phyloP scores from a whole-genome alignment of 2,113 vertebrate genomes.

The Gambusia affinis region DNA sequence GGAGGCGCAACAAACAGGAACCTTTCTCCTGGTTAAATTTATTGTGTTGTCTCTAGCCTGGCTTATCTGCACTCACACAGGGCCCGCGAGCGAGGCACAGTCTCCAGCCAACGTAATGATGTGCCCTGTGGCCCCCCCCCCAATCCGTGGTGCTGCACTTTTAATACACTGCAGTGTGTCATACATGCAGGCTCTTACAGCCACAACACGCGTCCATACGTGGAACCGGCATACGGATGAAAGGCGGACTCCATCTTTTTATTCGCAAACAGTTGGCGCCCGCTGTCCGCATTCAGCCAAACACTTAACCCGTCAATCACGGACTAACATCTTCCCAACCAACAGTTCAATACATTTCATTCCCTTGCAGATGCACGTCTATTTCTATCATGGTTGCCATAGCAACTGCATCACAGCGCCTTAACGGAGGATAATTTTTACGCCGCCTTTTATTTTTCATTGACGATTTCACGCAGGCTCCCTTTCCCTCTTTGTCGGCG shows the following conservation, averaged over 20 bases:
- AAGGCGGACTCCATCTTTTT: background rate
- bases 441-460: slow-evolving; percentile 54
- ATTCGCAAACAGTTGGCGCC: background rate
- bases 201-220: background rate
- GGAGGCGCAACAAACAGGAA: slow-evolving; percentile 38
- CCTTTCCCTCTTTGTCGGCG: background rate
- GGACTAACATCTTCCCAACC: slow-evolving; percentile 56
- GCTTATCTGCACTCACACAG: slow-evolving; percentile 61
- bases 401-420: slow-evolving; percentile 81
- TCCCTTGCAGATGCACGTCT: slow-evolving; percentile 81
- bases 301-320: slow-evolving; percentile 63
- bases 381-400: slow-evolving; percentile 84
- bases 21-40: slow-evolving; percentile 45
- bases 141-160: slow-evolving; percentile 57
- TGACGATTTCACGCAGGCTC: slow-evolving; percentile 37
- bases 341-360: slow-evolving; percentile 78
- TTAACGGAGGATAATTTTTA: slow-evolving; percentile 81
- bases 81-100: slow-evolving; percentile 51
- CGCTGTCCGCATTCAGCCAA: slow-evolving; percentile 29
- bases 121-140: slow-evolving; percentile 60
- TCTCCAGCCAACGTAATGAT: slow-evolving; percentile 56
- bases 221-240: slow-evolving; percentile 1
- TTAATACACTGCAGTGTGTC: slow-evolving; percentile 65
- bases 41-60: slow-evolving; percentile 56
- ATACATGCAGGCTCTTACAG: slow-evolving; percentile 9